phyloP scores from a whole-genome alignment of 1,140 invertebrate species.

The Drosophila willistoni region DNA sequence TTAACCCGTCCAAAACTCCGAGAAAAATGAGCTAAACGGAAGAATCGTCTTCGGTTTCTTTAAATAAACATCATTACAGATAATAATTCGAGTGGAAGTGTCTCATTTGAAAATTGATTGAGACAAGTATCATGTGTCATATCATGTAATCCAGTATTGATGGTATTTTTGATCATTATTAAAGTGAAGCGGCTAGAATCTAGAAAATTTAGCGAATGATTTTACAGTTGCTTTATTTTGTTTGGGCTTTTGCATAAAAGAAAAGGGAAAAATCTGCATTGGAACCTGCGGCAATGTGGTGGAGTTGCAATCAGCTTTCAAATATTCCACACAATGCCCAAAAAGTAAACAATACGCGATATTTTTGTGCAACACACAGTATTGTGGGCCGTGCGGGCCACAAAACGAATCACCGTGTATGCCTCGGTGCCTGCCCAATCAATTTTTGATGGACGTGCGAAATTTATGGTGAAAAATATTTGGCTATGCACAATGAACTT shows the following conservation, averaged over 20 bases:
- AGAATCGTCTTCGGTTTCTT: too few species aligned
- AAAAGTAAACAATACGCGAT: slow-evolving; percentile 21
- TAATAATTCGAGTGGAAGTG: too few species aligned
- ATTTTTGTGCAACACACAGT: slow-evolving; percentile 43
- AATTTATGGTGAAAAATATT: slow-evolving; percentile 81
- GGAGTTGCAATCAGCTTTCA: slow-evolving; percentile 8
- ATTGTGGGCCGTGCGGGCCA: slow-evolving; percentile 1
- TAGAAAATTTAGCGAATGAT: neutral
- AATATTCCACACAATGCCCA: slow-evolving; percentile 11
- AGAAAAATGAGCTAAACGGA: too few species aligned
- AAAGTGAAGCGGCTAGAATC: neutral
- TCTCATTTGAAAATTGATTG: too few species aligned
- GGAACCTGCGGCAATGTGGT: slow-evolving; percentile 6
- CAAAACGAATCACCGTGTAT: slow-evolving; percentile 16
- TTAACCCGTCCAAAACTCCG: too few species aligned
- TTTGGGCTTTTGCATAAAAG: neutral
- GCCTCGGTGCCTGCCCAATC: slow-evolving; percentile 67
- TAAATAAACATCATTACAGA: too few species aligned
- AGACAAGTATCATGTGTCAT: too few species aligned
- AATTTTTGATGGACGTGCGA: slow-evolving; percentile 81
- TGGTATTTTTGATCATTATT: neutral
- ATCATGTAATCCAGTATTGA: too few species aligned
- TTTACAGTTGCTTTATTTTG: neutral
- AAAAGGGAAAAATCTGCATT: slow-evolving; percentile 1
- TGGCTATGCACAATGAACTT: slow-evolving; percentile 77